Conservation (phyloP, 2,797 vertebrate genomes). For the Clarias fuscus region DNA sequence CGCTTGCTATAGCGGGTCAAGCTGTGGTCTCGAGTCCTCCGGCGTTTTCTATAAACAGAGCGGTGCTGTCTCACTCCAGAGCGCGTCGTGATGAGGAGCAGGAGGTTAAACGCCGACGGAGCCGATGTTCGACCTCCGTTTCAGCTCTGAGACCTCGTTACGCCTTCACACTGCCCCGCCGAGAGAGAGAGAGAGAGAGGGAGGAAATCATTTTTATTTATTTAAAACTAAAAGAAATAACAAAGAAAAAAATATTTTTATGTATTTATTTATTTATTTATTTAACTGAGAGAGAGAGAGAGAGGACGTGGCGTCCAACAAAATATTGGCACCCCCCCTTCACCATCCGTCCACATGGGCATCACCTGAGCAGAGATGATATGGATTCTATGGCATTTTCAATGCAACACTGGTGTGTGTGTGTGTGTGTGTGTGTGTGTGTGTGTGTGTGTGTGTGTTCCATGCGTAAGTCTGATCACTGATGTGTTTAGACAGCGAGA, state of each 20-base stretch:
- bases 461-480: not conserved
- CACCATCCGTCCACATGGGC: too few species aligned
- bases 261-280: too few species aligned
- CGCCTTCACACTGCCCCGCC: not conserved
- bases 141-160: not conserved
- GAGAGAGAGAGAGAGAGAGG: not conserved
- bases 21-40: not conserved
- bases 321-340: not conserved
- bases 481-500: constrained; percentile 5
- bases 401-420: not conserved
- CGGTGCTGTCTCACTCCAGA: not conserved
- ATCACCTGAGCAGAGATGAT: not conserved
- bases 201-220: too few species aligned
- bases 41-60: not conserved
- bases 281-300: too few species aligned
- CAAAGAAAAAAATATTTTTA: too few species aligned
- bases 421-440: too few species aligned
- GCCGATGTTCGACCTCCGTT: not conserved
- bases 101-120: not conserved
- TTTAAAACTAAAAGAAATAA: too few species aligned
- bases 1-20: not conserved
- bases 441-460: too few species aligned
- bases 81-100: not conserved
- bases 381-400: not conserved
- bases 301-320: too few species aligned